Conservation (phyloP, 2,888 invertebrate genomes). For the Tachina fera region DNA sequence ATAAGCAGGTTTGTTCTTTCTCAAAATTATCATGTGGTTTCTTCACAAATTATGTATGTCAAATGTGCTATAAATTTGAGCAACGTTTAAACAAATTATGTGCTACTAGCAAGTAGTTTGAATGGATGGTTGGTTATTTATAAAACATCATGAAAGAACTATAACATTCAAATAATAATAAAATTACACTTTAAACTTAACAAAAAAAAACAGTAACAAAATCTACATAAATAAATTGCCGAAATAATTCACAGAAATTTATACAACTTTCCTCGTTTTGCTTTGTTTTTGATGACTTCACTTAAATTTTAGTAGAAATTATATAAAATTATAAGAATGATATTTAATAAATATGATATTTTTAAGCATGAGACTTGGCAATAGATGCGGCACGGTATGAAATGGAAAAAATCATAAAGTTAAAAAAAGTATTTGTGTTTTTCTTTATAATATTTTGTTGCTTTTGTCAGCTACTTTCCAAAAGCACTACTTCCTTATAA, state of each 20-base stretch:
- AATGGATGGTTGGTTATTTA: slow-evolving; percentile 53
- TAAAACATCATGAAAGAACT: slow-evolving; percentile 69
- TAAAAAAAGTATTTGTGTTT: too few relatives aligned
- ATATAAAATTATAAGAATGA: slow-evolving; percentile 47
- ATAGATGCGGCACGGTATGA: slow-evolving; percentile 46
- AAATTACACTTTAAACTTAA: slow-evolving; percentile 31
- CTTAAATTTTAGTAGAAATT: slow-evolving; percentile 74
- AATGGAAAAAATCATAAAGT: slow-evolving; percentile 31
- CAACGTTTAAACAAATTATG: slow-evolving; percentile 20
- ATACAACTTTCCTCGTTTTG: slow-evolving; percentile 57
- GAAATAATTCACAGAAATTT: slow-evolving; percentile 73
- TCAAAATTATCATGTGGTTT: too few relatives aligned
- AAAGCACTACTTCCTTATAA: too few relatives aligned
- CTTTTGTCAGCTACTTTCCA: slow-evolving; percentile 57
- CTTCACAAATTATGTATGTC: too few relatives aligned
- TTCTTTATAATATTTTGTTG: slow-evolving; percentile 26
- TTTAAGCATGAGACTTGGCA: slow-evolving; percentile 18
- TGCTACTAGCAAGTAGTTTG: slow-evolving; percentile 31
- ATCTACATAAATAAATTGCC: slow-evolving; percentile 60
- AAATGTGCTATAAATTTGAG: slow-evolving; percentile 24
- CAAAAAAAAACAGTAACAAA: slow-evolving; percentile 38
- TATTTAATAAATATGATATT: slow-evolving; percentile 61
- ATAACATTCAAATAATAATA: slow-evolving; percentile 65
- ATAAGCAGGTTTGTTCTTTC: too few relatives aligned
- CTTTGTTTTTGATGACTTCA: slow-evolving; percentile 79